phyloP scores from a whole-genome alignment of 1,140 invertebrate genomes.

The Hyposmocoma kahamanoa region DNA sequence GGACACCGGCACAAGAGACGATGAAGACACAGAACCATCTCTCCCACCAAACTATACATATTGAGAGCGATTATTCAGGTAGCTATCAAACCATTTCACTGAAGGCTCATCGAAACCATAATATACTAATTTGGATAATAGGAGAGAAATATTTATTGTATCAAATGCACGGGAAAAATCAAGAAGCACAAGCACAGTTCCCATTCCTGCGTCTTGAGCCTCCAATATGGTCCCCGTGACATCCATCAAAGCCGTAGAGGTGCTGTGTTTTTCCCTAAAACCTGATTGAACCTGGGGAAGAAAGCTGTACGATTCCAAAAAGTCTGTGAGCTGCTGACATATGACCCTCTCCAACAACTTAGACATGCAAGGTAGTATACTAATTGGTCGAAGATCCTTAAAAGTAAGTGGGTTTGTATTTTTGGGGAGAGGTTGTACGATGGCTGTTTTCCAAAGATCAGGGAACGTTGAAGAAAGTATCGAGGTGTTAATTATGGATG shows the following conservation, averaged over 20 bases:
- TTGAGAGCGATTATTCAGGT: background rate
- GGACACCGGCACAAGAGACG: background rate
- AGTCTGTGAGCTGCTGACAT: background rate
- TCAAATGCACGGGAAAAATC: conserved; percentile 4
- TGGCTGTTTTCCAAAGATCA: conserved; percentile 1
- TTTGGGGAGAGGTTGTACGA: background rate
- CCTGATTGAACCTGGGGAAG: conserved; percentile 1
- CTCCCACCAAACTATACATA: background rate
- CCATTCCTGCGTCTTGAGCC: background rate
- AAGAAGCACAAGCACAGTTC: background rate
- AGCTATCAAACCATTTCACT: background rate
- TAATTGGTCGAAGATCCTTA: conserved; percentile 5
- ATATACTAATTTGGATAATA: conserved; percentile 1
- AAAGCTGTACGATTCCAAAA: background rate
- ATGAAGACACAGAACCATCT: background rate
- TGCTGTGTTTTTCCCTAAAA: background rate
- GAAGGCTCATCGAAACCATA: background rate
- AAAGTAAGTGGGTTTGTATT: background rate
- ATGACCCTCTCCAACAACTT: background rate
- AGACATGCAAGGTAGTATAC: conserved; percentile 2
- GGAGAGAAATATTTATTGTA: background rate
- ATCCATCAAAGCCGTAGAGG: background rate
- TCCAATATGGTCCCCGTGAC: background rate
- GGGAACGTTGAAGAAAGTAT: background rate
- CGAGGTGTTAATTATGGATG: background rate